Base-by-base conservation (phyloP, 1,140 invertebrate genomes). In the Berghia stephanieae region DNA sequence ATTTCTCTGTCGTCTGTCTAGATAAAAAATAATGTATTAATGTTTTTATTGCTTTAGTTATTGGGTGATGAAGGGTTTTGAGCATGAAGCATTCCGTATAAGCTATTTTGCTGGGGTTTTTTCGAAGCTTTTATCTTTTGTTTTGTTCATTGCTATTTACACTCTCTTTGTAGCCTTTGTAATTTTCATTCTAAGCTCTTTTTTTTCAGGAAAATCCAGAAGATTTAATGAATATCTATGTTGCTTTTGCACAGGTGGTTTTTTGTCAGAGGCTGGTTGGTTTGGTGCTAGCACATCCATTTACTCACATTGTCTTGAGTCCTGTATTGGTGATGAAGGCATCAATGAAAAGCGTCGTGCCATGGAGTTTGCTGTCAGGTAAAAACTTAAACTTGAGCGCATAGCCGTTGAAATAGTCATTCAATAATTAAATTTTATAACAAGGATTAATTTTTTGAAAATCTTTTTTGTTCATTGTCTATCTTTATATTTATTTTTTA, bases 211-310 rank as follows among this genome's bases (percentile, higher is more conserved):
- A 43, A 43, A 42, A 16, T 8, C 21, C 8, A 10, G 21, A 3
- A 8, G 2, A 18, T 18, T 4, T 24, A 34, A 8, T n/a, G 43
- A 18, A 34, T 18, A 34, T n/a, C 18, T 67, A 18, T 2, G 18
- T 44, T 69, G 43, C 24, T n/a, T 74, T 24, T n/a, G 77, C 78
- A 3, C 79, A 92, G 91, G 95, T 79, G 92, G 92, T 72, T 96
- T 97, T 90, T 91, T 96, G 0, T 94, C 93, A 83, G 95, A 96
- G 83, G 93, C 93, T n/a, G 95, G 95, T 0, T 96, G 94, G 94
- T 95, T 94, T 89, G 86, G 87, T 40, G 92, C 94, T 83, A 94
- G 94, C 84, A 92, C 94, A 84, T 88, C 91, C 36, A 92, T 96
- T 63, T 90, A 96, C 78, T 87, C 91, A 74, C 88, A 91, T 13